Base-by-base conservation (phyloP, 37 sponge, comb jelly and placozoan genomes). In the Lycopodina hypogea region DNA sequence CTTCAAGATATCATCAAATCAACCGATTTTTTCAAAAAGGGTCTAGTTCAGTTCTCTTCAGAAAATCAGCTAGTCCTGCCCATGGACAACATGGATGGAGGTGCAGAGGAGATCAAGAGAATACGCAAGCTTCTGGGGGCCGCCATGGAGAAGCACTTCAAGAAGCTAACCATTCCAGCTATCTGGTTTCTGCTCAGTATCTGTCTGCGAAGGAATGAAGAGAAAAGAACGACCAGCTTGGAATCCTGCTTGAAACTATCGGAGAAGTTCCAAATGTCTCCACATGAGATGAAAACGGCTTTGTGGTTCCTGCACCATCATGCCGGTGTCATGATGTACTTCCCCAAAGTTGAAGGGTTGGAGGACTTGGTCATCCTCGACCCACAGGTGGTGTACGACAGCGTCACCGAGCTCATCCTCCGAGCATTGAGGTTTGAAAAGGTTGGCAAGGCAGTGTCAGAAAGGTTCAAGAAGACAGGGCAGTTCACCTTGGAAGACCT, bases 221-320 rank as follows among this genome's bases (percentile, higher is more conserved):
- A 53, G 3, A 42, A 35, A 23, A 70, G 3, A 38, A 3, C 45
- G 4, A 45, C 38, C 45, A n/a, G n/a, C n/a, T n/a, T 70, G n/a
- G 26, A 70, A 2, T 17, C 22, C 42, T 70, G 71, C 28, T 38
- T 35, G 28, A 17, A 70, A 41, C n/a, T 70, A n/a, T 35, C 71
- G 17, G 4, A 70, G 26, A 19, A 48, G 19, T 40, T 41, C 26
- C 2, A 29, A 23, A 73, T 73, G 32, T 32, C 61, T 11, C 12
- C 22, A 1, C 56, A 58, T 11, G 36, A 76, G 23, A 39, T 38
- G 3, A 76, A 59, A 40, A 26, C 24, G 3, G 61, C 62, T 2
- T 21, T 76, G 62, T 58, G 62, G 76, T 76, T 23, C 26, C 62
- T 76, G 38, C 76, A 76, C 76, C 76, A 76, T 26, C 41, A 38